Percentiles rank a stretch among this genome's conserved stretches.
phyloP scores from a whole-genome alignment of 2,113 vertebrate genomes.

The Sapayoa aenigma region DNA sequence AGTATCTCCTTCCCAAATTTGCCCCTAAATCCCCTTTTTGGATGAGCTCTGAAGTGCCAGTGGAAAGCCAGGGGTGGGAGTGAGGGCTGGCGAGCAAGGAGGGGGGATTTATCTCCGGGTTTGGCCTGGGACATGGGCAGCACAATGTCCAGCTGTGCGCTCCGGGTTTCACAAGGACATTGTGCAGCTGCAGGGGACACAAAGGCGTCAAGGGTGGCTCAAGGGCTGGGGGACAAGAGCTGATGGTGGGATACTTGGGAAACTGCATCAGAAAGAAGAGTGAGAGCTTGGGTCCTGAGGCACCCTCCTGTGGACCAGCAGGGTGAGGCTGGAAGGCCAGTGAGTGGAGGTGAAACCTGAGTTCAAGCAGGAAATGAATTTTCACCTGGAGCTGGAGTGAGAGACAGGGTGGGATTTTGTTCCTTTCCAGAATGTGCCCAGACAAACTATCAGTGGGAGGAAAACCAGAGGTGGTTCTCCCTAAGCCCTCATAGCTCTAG shows the following conservation, averaged over 20 bases:
- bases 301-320: neutral
- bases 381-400: neutral
- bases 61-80: neutral
- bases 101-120: neutral
- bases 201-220: neutral
- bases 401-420: accelerated
- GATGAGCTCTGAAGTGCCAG: neutral
- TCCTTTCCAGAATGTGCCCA: neutral
- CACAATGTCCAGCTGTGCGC: neutral
- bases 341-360: neutral
- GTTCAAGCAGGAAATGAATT: neutral
- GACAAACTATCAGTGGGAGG: neutral
- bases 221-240: neutral
- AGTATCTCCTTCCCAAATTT: neutral
- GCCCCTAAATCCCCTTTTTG: neutral
- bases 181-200: neutral
- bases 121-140: neutral
- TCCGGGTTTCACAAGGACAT: neutral
- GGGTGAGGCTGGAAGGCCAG: neutral
- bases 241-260: neutral
- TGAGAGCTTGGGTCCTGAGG: neutral
- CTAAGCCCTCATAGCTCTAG: neutral
- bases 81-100: neutral
- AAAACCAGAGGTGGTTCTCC: neutral
- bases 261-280: neutral